Percentiles rank a stretch among this genome's conserved stretches.
These are phyloP conservation scores for Brotogeris chrysoptera DNA, from an alignment of 2,797 vertebrate species.

Conservation along the genomic window DNA sequence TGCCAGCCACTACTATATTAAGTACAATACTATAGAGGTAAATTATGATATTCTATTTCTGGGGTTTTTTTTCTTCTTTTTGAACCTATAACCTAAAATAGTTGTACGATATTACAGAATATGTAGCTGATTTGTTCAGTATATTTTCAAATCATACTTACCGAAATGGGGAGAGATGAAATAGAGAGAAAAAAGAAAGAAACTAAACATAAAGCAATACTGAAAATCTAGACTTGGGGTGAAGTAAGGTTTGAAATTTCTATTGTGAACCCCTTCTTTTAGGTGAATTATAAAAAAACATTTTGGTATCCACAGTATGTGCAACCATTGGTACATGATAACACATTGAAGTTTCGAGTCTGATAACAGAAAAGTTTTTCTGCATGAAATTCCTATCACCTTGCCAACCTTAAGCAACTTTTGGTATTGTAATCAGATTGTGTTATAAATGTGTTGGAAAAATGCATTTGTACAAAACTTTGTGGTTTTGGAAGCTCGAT, in stretches of 20 bases:
- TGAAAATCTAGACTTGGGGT: not conserved
- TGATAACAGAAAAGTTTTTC: not conserved
- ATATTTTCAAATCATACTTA: not conserved
- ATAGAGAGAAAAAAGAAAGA: not conserved
- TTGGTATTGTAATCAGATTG: not conserved
- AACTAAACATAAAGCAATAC: not conserved
- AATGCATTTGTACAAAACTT: not conserved
- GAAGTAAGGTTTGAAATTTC: not conserved
- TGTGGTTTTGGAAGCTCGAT: not conserved
- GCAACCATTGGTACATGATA: not conserved
- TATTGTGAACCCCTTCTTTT: not conserved
- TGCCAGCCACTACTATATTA: slow-evolving; percentile 98
- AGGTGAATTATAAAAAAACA: not conserved
- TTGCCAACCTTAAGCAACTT: not conserved
- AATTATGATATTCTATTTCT: not conserved
- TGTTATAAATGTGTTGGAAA: not conserved
- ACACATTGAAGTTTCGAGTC: not conserved
- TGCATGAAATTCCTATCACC: not conserved
- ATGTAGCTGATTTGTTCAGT: not conserved
- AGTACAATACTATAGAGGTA: slow-evolving; percentile 98
- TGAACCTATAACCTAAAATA: not conserved
- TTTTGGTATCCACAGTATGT: not conserved
- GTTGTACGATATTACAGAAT: not conserved
- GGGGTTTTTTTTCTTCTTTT: not conserved
- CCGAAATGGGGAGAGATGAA: not conserved